Evolutionary conservation across 2,113 vertebrate genomes (phyloP).

Genomic region (Lagopus muta): DNA sequence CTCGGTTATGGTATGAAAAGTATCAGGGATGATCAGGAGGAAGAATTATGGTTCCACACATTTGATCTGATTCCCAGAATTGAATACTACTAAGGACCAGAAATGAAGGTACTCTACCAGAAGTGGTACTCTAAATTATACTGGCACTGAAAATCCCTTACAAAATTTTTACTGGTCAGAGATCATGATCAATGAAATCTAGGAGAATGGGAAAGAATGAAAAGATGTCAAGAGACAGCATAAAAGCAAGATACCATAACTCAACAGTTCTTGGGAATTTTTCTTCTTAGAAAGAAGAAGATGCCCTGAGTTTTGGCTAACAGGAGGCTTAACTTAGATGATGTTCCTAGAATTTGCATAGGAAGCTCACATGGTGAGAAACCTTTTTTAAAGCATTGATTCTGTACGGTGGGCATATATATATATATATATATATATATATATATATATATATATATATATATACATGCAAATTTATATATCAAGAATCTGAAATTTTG

Average conservation of each 20-base stretch:
- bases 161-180: background rate
- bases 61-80: background rate
- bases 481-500: background rate
- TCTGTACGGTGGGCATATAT: background rate
- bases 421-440: background rate
- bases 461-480: background rate
- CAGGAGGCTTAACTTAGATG: background rate
- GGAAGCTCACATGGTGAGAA: background rate
- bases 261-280: background rate
- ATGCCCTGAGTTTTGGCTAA: background rate
- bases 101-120: background rate
- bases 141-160: background rate
- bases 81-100: background rate
- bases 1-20: background rate
- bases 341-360: background rate
- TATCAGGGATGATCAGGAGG: accelerated
- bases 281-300: background rate
- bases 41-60: background rate
- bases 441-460: background rate
- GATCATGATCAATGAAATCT: background rate
- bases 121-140: background rate
- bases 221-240: background rate
- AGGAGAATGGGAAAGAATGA: background rate
- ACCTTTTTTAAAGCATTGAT: background rate
- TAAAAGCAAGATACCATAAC: background rate